These are phyloP conservation scores for Patiria miniata DNA, from an alignment of 35 echinoderm and acorn worm species.

Conservation along the genomic window DNA sequence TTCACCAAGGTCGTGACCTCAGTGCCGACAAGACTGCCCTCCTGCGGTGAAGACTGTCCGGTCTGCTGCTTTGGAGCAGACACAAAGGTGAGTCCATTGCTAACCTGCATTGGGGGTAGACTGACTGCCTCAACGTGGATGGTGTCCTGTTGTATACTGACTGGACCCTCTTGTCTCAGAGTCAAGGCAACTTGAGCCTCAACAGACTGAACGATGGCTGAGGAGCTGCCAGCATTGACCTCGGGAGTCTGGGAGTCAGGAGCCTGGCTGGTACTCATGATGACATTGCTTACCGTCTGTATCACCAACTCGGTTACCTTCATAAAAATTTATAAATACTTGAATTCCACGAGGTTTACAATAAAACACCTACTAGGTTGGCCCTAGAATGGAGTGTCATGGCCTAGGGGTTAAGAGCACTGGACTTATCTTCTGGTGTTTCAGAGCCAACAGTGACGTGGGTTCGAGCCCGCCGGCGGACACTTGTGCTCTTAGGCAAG, in stretches of 20 bases:
- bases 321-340: background rate
- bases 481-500: too few species aligned
- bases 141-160: background rate
- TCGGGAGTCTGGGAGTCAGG: background rate
- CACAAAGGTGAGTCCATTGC: conserved; percentile 11
- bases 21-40: background rate
- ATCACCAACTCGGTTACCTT: conserved; percentile 25
- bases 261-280: background rate
- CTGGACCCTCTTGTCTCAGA: background rate
- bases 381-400: too few species aligned
- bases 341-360: too few species aligned
- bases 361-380: too few species aligned
- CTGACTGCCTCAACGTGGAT: conserved; percentile 17
- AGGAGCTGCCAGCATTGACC: background rate
- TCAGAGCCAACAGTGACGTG: too few species aligned
- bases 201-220: background rate
- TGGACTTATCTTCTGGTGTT: too few species aligned
- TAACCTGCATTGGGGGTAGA: background rate
- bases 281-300: background rate
- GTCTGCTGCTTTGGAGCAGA: background rate
- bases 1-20: background rate
- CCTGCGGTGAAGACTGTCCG: background rate
- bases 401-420: too few species aligned
- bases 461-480: too few species aligned
- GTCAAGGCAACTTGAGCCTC: background rate